These are phyloP conservation scores for Notamacropus eugenii DNA, from an alignment of 2,797 vertebrate genomes.

Conservation along the genomic window DNA sequence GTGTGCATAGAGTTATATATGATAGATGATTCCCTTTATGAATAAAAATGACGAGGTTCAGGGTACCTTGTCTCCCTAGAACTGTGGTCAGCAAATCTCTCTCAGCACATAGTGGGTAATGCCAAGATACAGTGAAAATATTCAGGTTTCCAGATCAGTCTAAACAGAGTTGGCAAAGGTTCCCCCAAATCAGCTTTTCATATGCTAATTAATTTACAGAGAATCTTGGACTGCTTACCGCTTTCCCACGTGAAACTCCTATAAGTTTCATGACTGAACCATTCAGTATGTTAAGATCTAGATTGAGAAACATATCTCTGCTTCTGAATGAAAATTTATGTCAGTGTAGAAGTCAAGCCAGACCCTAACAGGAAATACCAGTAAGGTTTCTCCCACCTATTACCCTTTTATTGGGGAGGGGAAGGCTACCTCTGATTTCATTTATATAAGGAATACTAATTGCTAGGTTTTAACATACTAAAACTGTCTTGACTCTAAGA, in stretches of 20 bases:
- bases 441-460: background rate
- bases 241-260: background rate
- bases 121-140: background rate
- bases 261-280: background rate
- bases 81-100: background rate
- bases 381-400: background rate
- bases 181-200: background rate
- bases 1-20: background rate
- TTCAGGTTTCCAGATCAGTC: background rate
- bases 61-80: background rate
- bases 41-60: slow-evolving; percentile 17
- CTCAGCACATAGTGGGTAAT: background rate
- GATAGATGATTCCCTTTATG: background rate
- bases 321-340: slow-evolving; percentile 9
- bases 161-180: background rate
- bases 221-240: background rate
- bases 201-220: background rate
- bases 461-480: background rate
- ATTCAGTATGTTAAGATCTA: slow-evolving; percentile 54
- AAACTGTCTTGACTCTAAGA: background rate
- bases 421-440: background rate
- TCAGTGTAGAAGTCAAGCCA: background rate
- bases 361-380: background rate
- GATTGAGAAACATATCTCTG: background rate
- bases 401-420: background rate